Conservation (phyloP, 2,888 invertebrate species). For the Beris morrisii region DNA sequence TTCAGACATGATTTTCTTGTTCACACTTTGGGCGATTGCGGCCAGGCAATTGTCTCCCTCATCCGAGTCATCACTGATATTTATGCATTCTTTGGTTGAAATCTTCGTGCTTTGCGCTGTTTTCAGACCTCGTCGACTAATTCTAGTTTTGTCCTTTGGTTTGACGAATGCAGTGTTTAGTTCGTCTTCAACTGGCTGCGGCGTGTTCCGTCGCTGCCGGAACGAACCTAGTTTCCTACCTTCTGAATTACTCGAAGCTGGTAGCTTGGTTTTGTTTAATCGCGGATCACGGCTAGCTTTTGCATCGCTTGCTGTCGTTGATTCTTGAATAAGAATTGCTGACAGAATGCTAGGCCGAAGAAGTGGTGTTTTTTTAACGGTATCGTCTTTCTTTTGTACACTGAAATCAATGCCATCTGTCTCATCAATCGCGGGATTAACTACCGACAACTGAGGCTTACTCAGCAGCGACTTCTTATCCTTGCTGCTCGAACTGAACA, state of each 20-base stretch:
- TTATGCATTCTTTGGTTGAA: not conserved
- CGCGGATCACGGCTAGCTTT: conserved; percentile 53
- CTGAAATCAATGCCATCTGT: not conserved
- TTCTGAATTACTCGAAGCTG: not conserved
- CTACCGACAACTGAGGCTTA: not conserved
- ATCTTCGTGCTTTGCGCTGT: not conserved
- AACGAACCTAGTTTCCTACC: conserved; percentile 4
- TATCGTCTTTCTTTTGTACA: not conserved
- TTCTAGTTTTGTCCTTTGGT: conserved; percentile 15
- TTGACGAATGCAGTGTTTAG: conserved; percentile 23
- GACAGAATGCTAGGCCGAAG: conserved; percentile 49
- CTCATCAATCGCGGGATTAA: not conserved
- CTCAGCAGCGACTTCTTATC: not conserved
- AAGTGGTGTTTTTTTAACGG: conserved; percentile 39
- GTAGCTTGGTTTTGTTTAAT: conserved; percentile 49
- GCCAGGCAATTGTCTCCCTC: conserved; percentile 54
- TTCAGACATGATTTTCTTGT: conserved; percentile 53
- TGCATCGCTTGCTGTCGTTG: not conserved
- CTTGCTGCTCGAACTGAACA: conserved; percentile 14
- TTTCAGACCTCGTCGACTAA: not conserved
- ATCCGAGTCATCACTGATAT: conserved; percentile 34
- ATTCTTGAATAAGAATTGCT: conserved; percentile 5
- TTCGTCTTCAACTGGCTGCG: not conserved
- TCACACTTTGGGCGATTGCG: conserved; percentile 54
- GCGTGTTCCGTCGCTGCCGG: conserved; percentile 3